Conservation (phyloP, 2,797 vertebrate genomes). For the Intellagama lesueurii region DNA sequence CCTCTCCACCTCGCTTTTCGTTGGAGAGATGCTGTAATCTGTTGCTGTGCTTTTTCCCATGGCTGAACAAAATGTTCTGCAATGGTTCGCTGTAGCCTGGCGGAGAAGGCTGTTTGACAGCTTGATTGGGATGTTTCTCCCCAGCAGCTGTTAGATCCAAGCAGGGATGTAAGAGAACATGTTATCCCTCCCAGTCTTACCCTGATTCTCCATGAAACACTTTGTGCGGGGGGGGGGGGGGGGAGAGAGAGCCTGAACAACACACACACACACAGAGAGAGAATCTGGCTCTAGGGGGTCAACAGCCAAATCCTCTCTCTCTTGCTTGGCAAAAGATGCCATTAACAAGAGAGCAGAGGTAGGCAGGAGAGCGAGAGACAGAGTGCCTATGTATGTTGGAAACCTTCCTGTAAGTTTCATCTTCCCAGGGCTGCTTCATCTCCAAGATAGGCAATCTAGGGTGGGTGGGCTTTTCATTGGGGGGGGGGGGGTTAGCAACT, state of each 20-base stretch:
- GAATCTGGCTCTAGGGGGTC: slow-evolving; percentile 31
- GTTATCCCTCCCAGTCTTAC: slow-evolving; percentile 32
- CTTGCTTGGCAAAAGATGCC: slow-evolving; percentile 44
- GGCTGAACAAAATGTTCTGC: slow-evolving; percentile 28
- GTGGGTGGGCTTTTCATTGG: neutral
- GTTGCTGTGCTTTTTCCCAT: slow-evolving; percentile 11
- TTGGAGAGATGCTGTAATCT: neutral
- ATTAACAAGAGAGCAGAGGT: neutral
- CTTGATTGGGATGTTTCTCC: slow-evolving; percentile 54
- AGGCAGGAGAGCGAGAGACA: neutral
- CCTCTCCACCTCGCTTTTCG: neutral
- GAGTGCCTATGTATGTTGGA: neutral
- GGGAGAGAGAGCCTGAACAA: neutral
- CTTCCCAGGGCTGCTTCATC: slow-evolving; percentile 15
- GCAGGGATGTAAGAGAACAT: neutral
- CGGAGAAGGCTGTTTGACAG: slow-evolving; percentile 56
- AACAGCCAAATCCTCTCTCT: neutral
- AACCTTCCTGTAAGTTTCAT: slow-evolving; percentile 61
- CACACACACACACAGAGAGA: neutral
- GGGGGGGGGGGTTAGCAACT: slow-evolving; percentile 49
- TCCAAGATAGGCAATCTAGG: slow-evolving; percentile 36
- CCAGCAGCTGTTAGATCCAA: slow-evolving; percentile 35
- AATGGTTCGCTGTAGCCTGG: slow-evolving; percentile 47
- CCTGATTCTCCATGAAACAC: neutral
- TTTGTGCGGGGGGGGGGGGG: neutral